These are phyloP conservation scores for Drosophila paranaensis DNA, from an alignment of 2,888 invertebrate species.

Conservation along the genomic window DNA sequence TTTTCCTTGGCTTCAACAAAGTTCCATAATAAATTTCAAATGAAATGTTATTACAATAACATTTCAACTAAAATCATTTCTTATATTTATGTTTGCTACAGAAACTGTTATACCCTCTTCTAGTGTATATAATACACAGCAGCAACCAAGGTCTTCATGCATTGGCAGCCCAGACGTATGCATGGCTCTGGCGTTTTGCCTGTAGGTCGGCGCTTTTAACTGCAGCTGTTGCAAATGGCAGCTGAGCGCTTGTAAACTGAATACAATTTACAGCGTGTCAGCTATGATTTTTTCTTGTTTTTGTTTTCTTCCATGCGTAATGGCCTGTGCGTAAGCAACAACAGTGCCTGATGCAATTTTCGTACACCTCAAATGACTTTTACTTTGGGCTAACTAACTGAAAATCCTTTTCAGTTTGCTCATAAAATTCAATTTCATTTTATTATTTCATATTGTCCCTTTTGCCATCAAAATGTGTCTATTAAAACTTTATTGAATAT, in stretches of 20 bases:
- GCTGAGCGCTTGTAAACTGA: constrained; percentile 11
- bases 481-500: constrained; percentile 69
- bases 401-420: not conserved
- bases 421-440: constrained; percentile 30
- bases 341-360: not conserved
- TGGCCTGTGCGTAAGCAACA: not conserved
- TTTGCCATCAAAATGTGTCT: constrained; percentile 41
- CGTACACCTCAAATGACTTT: not conserved
- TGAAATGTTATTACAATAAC: too few species aligned
- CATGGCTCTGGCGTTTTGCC: constrained; percentile 15
- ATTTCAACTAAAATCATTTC: too few species aligned
- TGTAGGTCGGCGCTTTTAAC: constrained; percentile 20
- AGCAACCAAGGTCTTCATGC: constrained; percentile 5
- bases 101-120: not conserved
- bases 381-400: constrained; percentile 3
- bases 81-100: not conserved
- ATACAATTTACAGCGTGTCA: constrained; percentile 20
- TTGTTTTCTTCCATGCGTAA: not conserved
- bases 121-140: too few species aligned
- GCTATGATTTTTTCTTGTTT: not conserved
- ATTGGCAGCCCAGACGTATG: not conserved
- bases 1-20: too few species aligned
- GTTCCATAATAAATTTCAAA: too few species aligned
- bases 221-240: constrained; percentile 33
- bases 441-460: constrained; percentile 18